These are phyloP conservation scores for Tenthredo scrophulariae DNA, from an alignment of 2,888 invertebrate genomes.

Conservation along the genomic window DNA sequence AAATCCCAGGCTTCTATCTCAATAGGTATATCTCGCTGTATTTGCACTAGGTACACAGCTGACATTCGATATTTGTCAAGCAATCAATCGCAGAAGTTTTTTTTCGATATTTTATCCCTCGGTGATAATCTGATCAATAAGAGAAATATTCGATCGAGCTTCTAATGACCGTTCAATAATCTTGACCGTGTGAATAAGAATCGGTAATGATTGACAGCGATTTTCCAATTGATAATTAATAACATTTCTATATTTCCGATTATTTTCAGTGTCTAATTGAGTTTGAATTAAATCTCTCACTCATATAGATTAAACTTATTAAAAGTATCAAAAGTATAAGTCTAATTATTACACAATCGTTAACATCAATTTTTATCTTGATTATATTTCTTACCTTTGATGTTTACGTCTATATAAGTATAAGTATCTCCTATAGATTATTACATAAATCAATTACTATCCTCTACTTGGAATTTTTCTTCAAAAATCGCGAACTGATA, in stretches of 20 bases:
- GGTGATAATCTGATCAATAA: neutral
- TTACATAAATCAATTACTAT: neutral
- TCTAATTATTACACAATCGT: neutral
- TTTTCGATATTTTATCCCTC: neutral
- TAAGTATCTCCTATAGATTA: neutral
- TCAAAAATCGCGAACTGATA: neutral
- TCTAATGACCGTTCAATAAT: neutral
- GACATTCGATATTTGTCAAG: neutral
- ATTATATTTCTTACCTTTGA: conserved; percentile 26
- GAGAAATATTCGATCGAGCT: neutral
- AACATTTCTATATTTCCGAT: neutral
- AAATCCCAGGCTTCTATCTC: too few relatives aligned
- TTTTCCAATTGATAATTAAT: neutral
- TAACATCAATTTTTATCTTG: neutral
- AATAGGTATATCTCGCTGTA: too few relatives aligned
- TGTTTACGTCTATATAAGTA: neutral
- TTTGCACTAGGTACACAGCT: neutral
- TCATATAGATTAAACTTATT: neutral
- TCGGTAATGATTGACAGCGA: neutral
- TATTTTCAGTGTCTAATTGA: neutral
- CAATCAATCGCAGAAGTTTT: neutral
- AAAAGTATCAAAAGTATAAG: neutral
- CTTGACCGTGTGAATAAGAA: neutral
- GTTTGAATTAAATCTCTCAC: neutral
- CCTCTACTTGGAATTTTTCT: neutral